phyloP scores from a whole-genome alignment of 1,140 invertebrate genomes.

The Drosophila seguyi region DNA sequence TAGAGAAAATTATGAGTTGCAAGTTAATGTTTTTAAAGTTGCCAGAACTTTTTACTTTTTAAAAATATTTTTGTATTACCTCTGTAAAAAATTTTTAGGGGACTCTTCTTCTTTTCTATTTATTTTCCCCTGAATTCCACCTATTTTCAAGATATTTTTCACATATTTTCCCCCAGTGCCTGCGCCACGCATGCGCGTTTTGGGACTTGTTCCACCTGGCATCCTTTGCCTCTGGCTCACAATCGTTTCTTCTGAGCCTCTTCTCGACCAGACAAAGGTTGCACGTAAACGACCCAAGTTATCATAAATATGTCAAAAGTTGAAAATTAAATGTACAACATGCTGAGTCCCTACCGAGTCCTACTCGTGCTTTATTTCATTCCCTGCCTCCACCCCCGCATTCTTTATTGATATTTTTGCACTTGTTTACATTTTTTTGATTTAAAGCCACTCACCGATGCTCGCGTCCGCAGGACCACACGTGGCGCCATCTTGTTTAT shows the following conservation, averaged over 20 bases:
- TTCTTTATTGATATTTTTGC: conserved; percentile 81
- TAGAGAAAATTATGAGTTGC: neutral
- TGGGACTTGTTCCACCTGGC: conserved; percentile 75
- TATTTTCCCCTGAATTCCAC: too few species aligned
- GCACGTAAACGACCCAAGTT: conserved; percentile 85
- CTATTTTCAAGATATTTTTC: neutral
- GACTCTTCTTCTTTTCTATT: neutral
- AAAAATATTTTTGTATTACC: too few species aligned
- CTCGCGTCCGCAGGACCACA: conserved; percentile 66
- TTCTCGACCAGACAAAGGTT: conserved; percentile 76
- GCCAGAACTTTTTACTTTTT: neutral
- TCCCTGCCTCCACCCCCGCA: conserved; percentile 10
- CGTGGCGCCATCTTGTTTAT: conserved; percentile 70
- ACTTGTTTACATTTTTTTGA: conserved; percentile 79
- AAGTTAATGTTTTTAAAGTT: neutral
- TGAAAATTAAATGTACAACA: conserved; percentile 84
- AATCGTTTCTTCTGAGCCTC: conserved; percentile 28
- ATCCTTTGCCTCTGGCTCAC: conserved; percentile 35
- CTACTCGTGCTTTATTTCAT: conserved; percentile 3
- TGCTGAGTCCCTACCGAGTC: conserved; percentile 43
- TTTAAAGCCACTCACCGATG: conserved; percentile 63
- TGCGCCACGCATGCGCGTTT: conserved; percentile 49
- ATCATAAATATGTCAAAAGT: conserved; percentile 85
- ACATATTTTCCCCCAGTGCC: conserved; percentile 6
- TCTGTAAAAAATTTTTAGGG: too few species aligned